Conservation (phyloP, 2,888 invertebrate species). For the Flabesymbios commensalis region DNA sequence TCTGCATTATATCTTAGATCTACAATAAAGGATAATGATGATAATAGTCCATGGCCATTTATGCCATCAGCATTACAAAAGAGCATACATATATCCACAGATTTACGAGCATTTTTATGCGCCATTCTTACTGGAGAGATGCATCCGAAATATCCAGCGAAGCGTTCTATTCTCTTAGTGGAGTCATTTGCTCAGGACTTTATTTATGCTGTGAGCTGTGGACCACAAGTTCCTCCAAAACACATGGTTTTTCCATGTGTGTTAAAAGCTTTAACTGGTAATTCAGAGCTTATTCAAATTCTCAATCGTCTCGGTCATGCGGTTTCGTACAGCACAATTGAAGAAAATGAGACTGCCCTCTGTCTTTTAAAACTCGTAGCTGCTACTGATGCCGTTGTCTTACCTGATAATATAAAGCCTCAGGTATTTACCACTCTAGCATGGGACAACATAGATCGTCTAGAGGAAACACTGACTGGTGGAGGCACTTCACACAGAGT, state of each 20-base stretch:
- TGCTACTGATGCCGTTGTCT: slow-evolving; percentile 1
- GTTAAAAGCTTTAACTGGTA: slow-evolving; percentile 11
- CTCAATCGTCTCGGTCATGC: slow-evolving; percentile 14
- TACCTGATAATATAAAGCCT: slow-evolving; percentile 24
- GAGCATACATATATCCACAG: no score
- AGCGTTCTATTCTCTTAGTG: no score
- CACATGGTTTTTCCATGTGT: slow-evolving; percentile 5
- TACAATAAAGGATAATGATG: background rate
- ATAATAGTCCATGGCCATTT: background rate
- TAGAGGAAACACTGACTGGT: slow-evolving; percentile 36
- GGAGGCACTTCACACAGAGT: slow-evolving; percentile 37
- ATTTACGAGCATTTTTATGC: no score
- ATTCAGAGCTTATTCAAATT: slow-evolving; percentile 6
- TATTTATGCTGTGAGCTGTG: slow-evolving; percentile 8
- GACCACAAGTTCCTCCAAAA: background rate
- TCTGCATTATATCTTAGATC: background rate
- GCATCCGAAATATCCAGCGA: no score
- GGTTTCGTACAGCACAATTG: slow-evolving; percentile 11
- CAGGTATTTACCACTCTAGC: slow-evolving; percentile 22
- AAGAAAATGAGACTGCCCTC: slow-evolving; percentile 11
- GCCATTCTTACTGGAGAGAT: background rate
- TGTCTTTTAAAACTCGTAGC: slow-evolving; percentile 5
- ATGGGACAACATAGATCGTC: slow-evolving; percentile 38
- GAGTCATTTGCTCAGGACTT: slow-evolving; percentile 9
- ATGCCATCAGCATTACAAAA: no score